phyloP scores from a whole-genome alignment of 2,888 invertebrate species.

The Hydroisotoma schaefferi region DNA sequence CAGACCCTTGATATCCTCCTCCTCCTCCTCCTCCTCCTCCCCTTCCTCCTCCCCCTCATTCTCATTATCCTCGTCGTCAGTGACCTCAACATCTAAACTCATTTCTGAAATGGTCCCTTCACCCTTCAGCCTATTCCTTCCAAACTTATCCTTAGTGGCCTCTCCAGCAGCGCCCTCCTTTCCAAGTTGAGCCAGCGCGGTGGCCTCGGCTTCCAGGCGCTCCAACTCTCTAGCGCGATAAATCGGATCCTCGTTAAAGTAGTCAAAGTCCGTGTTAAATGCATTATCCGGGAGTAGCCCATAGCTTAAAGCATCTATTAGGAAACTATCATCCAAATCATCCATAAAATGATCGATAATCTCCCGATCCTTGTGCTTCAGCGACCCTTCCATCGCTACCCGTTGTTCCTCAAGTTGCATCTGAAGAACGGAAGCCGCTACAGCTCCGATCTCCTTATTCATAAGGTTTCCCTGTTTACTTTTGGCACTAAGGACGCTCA shows the following conservation, averaged over 20 bases:
- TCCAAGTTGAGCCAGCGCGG: background rate
- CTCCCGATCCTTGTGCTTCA: slow-evolving; percentile 11
- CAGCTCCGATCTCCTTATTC: background rate
- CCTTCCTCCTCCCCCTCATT: background rate
- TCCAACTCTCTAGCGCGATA: slow-evolving; percentile 5
- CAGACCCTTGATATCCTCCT: background rate
- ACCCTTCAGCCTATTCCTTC: background rate
- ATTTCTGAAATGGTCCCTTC: background rate
- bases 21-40: background rate
- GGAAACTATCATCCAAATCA: slow-evolving; percentile 27
- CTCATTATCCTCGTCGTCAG: background rate
- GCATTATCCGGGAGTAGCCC: slow-evolving; percentile 23
- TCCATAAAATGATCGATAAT: slow-evolving; percentile 28
- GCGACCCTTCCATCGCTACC: background rate
- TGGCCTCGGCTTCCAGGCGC: slow-evolving; percentile 5
- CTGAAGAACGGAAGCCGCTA: background rate
- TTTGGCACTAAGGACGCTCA: too few relatives aligned
- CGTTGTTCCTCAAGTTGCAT: slow-evolving; percentile 1
- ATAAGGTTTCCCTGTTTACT: too few relatives aligned
- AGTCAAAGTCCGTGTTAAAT: slow-evolving; percentile 35
- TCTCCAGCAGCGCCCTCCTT: background rate
- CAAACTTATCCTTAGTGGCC: slow-evolving; percentile 9
- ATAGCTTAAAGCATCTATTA: slow-evolving; percentile 24
- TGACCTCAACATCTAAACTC: background rate
- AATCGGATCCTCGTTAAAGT: slow-evolving; percentile 23